Evolutionary conservation across 2,888 invertebrate species (phyloP).

Genomic region (Apomyelois bistriatella): DNA sequence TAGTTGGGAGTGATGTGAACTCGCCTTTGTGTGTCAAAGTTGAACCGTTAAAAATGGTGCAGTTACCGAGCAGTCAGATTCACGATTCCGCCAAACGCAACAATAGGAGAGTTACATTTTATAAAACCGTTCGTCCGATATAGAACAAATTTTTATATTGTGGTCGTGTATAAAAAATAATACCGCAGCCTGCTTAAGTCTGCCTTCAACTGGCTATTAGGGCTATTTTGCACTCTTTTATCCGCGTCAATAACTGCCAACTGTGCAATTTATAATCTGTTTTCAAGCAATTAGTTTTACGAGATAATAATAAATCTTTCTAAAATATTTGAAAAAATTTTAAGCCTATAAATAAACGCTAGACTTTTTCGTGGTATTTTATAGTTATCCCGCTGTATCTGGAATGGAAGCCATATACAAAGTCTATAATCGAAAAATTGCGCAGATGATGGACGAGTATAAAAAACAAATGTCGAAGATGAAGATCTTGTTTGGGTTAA

Average conservation of each 20-base stretch:
- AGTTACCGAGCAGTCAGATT: constrained; percentile 42
- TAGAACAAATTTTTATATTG: constrained; percentile 7
- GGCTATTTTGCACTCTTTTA: background rate
- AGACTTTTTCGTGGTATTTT: too few species aligned
- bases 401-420: too few species aligned
- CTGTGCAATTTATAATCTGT: background rate
- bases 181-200: background rate
- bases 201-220: background rate
- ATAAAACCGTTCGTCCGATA: constrained; percentile 37
- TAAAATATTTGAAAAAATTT: background rate
- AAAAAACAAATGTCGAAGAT: too few species aligned
- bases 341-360: too few species aligned
- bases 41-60: constrained; percentile 63
- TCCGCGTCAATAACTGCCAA: background rate
- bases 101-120: constrained; percentile 44
- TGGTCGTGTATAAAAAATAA: constrained; percentile 4
- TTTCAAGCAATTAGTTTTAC: background rate
- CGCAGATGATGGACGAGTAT: too few species aligned
- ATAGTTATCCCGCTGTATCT: too few species aligned
- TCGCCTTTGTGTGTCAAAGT: constrained; percentile 61
- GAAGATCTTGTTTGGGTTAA: too few species aligned
- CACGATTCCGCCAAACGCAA: constrained; percentile 53
- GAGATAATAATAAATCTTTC: background rate
- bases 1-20: constrained; percentile 31
- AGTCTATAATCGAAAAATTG: too few species aligned